phyloP scores from a whole-genome alignment of 2,888 invertebrate genomes.

The Xanthostigma xanthostigma region DNA sequence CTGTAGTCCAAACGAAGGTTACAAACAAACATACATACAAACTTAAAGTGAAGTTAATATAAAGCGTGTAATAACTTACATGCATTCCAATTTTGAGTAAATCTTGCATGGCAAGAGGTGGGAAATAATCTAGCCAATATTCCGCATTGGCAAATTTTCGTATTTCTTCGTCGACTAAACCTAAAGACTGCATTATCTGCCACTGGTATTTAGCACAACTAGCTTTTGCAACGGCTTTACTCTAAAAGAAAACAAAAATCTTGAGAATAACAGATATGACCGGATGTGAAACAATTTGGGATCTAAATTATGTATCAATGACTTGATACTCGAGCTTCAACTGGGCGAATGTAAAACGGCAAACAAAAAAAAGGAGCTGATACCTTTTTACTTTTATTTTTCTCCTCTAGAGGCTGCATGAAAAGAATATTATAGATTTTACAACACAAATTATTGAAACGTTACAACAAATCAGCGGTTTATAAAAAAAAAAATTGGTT shows the following conservation, averaged over 20 bases:
- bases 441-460: no score
- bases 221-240: slow-evolving; percentile 87
- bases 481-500: no score
- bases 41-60: no score
- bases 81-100: slow-evolving; percentile 79
- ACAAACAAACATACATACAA: no score
- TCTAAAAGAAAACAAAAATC: slow-evolving; percentile 34
- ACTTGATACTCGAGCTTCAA: no score
- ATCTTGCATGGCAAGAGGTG: slow-evolving; percentile 76
- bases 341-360: background rate
- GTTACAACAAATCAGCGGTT: no score
- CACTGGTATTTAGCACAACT: slow-evolving; percentile 88
- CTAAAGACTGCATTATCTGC: slow-evolving; percentile 95
- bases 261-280: background rate
- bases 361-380: background rate
- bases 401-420: background rate
- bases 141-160: slow-evolving; percentile 75
- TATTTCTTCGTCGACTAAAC: slow-evolving; percentile 83
- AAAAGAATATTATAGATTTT: no score
- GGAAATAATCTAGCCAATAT: slow-evolving; percentile 96
- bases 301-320: no score
- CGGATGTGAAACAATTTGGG: no score
- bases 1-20: no score
- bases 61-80: slow-evolving; percentile 48
- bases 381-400: slow-evolving; percentile 1